Percentiles rank a stretch among this genome's conserved stretches.
Evolutionary conservation across 2,797 vertebrate genomes (phyloP).

Genomic region (Jordanella pulchra): DNA sequence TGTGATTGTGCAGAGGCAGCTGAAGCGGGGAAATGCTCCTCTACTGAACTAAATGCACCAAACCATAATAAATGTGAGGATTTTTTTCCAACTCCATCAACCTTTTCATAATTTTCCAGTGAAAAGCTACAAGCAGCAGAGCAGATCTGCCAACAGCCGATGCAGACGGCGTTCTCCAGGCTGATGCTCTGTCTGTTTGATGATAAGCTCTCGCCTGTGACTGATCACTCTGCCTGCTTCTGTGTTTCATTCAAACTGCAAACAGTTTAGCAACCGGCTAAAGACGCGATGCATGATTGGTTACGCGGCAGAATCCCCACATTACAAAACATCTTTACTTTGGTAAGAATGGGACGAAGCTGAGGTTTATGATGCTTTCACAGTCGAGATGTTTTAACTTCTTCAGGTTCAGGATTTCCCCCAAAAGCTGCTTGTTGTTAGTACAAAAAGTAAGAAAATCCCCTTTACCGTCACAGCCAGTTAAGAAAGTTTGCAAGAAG

Average conservation of each 20-base stretch:
- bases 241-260: too few relatives aligned
- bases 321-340: slow-evolving; percentile 25
- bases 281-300: slow-evolving; percentile 2
- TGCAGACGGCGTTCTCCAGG: neutral
- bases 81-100: neutral
- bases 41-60: neutral
- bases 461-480: slow-evolving; percentile 1
- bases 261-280: neutral
- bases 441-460: slow-evolving; percentile 42
- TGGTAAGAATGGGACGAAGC: slow-evolving; percentile 41
- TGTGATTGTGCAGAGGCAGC: neutral
- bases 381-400: slow-evolving; percentile 3
- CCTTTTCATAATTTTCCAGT: neutral
- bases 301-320: slow-evolving; percentile 17
- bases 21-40: neutral
- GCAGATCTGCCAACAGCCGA: neutral
- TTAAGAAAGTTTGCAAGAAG: slow-evolving; percentile 68
- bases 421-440: neutral
- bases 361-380: slow-evolving; percentile 17
- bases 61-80: neutral
- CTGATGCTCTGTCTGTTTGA: neutral
- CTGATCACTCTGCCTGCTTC: too few relatives aligned
- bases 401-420: neutral
- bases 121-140: slow-evolving; percentile 3
- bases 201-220: too few relatives aligned